Evolutionary conservation across 2,888 invertebrate genomes (phyloP), one percentile per base, ranked within the genome.

Genomic region (Drosophila fulvimacula): DNA sequence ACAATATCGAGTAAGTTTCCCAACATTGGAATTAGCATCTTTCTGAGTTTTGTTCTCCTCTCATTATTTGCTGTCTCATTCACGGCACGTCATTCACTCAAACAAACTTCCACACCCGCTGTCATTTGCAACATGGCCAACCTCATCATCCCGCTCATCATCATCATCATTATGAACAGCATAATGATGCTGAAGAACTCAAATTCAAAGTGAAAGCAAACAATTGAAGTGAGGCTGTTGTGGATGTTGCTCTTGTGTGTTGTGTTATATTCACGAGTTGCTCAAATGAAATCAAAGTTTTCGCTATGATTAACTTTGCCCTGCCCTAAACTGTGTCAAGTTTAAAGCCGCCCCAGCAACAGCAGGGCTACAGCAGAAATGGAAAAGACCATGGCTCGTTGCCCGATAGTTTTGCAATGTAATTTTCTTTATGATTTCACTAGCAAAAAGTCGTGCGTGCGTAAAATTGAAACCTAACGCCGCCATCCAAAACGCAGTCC

Each of bases 371-470:
- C n/a, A 24, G 44, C 13, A n/a, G 39, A 46, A 57, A 59, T 42
- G 32, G 53, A 27, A 17, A 52, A 44, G 30, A 69, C 53, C 72
- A 78, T 48, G 82, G 70, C 82, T 76, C 74, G 82, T 84, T 82
- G 82, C 67, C 36, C 80, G 71, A 88, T 88, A 85, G 83, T 88
- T 83, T 65, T 73, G 68, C 55, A 69, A 65, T 68, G 69, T 80
- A 80, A 82, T 82, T 85, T 82, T 85, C 86, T 76, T 80, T 85
- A 77, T 82, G 83, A 82, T 87, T 83, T 73, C 73, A 60, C 82
- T 65, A 49, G 34, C 21, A 32, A 74, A 79, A 87, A 76, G 52
- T 72, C 83, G 85, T 75, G 86, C 88, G 86, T 83, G 83, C 83
- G 83, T 77, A 82, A 83, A 83, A 83, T 83, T 83, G 85, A 83